These are phyloP conservation scores for Drosophila anomelani DNA, from an alignment of 2,888 invertebrate genomes.

Conservation along the genomic window DNA sequence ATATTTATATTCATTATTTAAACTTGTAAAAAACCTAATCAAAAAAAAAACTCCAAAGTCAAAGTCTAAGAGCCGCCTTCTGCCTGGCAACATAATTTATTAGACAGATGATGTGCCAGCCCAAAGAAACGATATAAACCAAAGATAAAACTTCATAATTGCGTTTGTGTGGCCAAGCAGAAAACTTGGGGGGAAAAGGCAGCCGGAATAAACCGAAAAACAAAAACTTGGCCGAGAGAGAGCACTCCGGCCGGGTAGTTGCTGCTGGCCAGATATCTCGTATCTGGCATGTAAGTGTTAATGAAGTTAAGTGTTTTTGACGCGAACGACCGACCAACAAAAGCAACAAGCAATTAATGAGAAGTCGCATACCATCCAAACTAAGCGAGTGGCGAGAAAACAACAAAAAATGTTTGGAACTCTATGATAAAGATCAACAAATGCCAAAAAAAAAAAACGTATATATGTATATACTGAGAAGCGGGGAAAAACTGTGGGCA, in stretches of 20 bases:
- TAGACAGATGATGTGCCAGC: conserved; percentile 71
- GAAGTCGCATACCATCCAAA: conserved; percentile 64
- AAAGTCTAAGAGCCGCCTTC: conserved; percentile 17
- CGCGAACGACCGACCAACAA: conserved; percentile 57
- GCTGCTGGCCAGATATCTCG: conserved; percentile 52
- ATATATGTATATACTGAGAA: not conserved
- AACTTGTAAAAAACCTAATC: not conserved
- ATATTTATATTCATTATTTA: not conserved
- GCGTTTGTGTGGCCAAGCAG: conserved; percentile 67
- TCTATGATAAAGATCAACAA: conserved; percentile 69
- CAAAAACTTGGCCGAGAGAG: conserved; percentile 21
- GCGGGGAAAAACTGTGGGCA: not conserved
- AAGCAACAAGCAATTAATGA: conserved; percentile 71
- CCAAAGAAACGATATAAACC: conserved; percentile 59
- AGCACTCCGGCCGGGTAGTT: conserved; percentile 9
- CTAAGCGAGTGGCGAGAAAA: conserved; percentile 35
- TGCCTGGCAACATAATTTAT: conserved; percentile 59
- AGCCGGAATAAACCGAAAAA: conserved; percentile 27
- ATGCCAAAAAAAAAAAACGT: conserved; percentile 55
- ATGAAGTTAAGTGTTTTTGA: conserved; percentile 78
- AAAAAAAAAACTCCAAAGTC: conserved; percentile 10
- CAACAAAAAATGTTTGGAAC: conserved; percentile 58
- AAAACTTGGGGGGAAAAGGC: conserved; percentile 30
- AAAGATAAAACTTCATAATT: conserved; percentile 78
- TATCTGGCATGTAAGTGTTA: conserved; percentile 78